These are phyloP conservation scores for Bothrops alternatus DNA, from an alignment of 2,797 vertebrate genomes.

Conservation along the genomic window DNA sequence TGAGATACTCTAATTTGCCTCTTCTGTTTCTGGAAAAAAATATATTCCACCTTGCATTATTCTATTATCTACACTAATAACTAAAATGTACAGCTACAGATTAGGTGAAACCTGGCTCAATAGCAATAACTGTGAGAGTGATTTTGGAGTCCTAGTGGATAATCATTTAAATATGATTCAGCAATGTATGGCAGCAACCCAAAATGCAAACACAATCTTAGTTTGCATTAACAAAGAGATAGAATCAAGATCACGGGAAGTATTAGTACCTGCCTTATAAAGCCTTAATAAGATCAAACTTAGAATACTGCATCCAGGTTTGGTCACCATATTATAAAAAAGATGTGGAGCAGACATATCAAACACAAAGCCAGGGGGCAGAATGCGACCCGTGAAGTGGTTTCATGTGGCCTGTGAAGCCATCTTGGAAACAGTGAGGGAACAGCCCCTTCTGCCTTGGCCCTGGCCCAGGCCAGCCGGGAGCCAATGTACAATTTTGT, in stretches of 20 bases:
- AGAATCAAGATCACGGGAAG: background rate
- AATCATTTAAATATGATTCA: background rate
- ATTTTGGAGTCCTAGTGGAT: background rate
- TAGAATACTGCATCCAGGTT: background rate
- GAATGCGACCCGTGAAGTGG: too few relatives aligned
- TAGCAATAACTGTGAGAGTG: background rate
- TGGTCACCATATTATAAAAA: background rate
- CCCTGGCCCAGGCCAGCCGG: too few relatives aligned
- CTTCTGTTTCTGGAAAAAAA: background rate
- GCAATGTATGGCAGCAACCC: background rate
- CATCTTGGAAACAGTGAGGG: too few relatives aligned
- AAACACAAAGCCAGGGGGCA: too few relatives aligned
- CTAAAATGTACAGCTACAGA: background rate
- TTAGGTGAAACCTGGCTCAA: background rate
- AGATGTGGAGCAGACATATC: background rate
- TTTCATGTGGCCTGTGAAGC: too few relatives aligned
- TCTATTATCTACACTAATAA: background rate
- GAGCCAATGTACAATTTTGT: too few relatives aligned
- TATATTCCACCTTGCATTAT: background rate
- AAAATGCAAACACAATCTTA: background rate
- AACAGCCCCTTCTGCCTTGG: too few relatives aligned
- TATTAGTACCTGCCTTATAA: background rate
- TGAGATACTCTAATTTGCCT: background rate
- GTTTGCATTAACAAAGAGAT: too few relatives aligned
- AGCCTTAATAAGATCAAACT: background rate